Percentiles rank a stretch among this genome's conserved stretches.
Evolutionary conservation across 2,888 invertebrate genomes (phyloP).

Genomic region (Drosophila fulvimacula): DNA sequence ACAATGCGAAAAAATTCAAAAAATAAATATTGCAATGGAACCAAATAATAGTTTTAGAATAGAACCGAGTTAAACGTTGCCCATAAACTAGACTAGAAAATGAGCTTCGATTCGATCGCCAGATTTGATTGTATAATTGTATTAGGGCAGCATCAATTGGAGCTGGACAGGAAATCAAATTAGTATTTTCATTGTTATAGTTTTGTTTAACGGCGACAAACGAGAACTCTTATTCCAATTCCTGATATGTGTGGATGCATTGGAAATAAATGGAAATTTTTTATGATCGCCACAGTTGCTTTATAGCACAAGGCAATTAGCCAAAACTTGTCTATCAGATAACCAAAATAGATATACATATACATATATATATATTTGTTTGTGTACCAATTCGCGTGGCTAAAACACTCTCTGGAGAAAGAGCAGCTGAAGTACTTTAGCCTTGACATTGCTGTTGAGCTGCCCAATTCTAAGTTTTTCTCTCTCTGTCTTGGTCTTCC

Average conservation of each 20-base stretch:
- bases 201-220: conserved; percentile 37
- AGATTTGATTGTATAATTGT: conserved; percentile 59
- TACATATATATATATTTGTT: not conserved
- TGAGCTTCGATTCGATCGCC: conserved; percentile 30
- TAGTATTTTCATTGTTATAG: conserved; percentile 44
- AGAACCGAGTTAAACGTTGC: conserved; percentile 26
- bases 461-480: conserved; percentile 28
- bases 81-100: conserved; percentile 40
- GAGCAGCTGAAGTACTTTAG: conserved; percentile 8
- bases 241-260: conserved; percentile 22
- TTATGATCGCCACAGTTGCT: conserved; percentile 40
- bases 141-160: conserved; percentile 54
- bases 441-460: conserved; percentile 30
- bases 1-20: not conserved
- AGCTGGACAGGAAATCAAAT: conserved; percentile 65
- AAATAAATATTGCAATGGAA: conserved; percentile 8
- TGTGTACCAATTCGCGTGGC: not conserved
- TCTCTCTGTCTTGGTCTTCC: not conserved
- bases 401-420: conserved; percentile 4
- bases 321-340: conserved; percentile 48
- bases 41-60: conserved; percentile 2
- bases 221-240: conserved; percentile 47
- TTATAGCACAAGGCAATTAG: conserved; percentile 60
- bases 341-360: not conserved
- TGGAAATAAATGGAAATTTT: conserved; percentile 38